These are phyloP conservation scores for Nezara viridula DNA, from an alignment of 2,888 invertebrate genomes.

Conservation along the genomic window DNA sequence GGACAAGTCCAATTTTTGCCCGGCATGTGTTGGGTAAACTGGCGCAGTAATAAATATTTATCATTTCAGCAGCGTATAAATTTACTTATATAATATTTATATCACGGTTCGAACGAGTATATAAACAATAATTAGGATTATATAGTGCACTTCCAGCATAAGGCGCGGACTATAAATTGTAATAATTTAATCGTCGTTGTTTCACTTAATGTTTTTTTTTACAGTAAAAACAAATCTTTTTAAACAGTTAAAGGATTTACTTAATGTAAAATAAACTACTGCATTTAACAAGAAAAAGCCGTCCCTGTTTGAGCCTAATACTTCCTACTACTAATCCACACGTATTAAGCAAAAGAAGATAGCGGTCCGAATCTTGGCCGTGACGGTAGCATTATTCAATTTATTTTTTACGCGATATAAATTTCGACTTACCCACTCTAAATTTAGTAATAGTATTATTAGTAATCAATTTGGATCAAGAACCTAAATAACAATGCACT, in stretches of 20 bases:
- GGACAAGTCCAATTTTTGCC: slow-evolving; percentile 11
- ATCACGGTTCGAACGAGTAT: not conserved
- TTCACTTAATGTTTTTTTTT: not conserved
- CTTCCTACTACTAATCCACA: too few relatives aligned
- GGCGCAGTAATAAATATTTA: slow-evolving; percentile 24
- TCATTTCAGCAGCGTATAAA: slow-evolving; percentile 25
- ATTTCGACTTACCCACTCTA: too few relatives aligned
- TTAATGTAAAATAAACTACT: not conserved
- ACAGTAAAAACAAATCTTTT: not conserved
- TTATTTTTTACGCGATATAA: too few relatives aligned
- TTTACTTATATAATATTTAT: slow-evolving; percentile 17
- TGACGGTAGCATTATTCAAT: too few relatives aligned
- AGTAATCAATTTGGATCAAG: too few relatives aligned
- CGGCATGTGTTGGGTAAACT: slow-evolving; percentile 1
- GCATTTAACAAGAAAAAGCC: too few relatives aligned
- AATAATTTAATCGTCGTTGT: not conserved
- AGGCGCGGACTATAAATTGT: not conserved
- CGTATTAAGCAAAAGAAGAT: too few relatives aligned
- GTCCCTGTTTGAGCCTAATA: too few relatives aligned
- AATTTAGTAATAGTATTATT: too few relatives aligned
- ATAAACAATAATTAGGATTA: slow-evolving; percentile 8
- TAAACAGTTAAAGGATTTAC: not conserved
- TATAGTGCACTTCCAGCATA: not conserved
- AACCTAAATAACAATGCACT: too few relatives aligned
- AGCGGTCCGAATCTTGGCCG: too few relatives aligned